Percentiles rank a stretch among this genome's conserved stretches.
phyloP scores from a whole-genome alignment of 1,140 invertebrate species.

The Acromyrmex charruanus region DNA sequence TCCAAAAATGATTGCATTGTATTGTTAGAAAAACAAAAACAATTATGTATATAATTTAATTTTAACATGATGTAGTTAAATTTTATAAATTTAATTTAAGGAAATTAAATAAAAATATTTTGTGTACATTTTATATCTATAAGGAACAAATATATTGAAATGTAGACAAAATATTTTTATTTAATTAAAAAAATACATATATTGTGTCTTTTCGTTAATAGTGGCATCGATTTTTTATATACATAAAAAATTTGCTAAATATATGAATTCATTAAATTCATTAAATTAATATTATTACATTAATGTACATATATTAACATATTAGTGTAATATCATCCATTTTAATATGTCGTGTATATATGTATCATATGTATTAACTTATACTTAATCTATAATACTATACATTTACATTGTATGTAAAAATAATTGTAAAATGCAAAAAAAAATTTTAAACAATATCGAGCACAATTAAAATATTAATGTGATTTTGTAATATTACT shows the following conservation, averaged over 20 bases:
- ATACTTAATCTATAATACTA: background rate
- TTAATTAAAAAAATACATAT: background rate
- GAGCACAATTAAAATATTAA: background rate
- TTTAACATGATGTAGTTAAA: background rate
- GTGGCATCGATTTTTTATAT: background rate
- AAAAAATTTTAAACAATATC: background rate
- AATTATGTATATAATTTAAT: background rate
- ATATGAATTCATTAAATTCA: background rate
- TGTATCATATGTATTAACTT: background rate
- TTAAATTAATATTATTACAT: background rate
- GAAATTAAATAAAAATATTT: slow-evolving; percentile 18
- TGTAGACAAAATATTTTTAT: background rate
- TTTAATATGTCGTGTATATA: no score
- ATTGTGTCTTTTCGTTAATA: background rate
- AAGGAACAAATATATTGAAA: background rate
- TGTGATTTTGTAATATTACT: slow-evolving; percentile 10
- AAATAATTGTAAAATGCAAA: background rate
- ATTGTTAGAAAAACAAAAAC: background rate
- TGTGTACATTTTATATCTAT: slow-evolving; percentile 7
- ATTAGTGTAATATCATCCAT: no score
- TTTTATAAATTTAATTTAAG: background rate
- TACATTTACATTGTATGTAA: background rate
- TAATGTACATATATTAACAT: background rate
- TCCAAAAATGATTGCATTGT: background rate
- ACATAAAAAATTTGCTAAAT: background rate